A percentile compares a stretch with the other conserved stretches of the same genome.
phyloP scores from a whole-genome alignment of 2,888 invertebrate genomes.

The Spisula solida region DNA sequence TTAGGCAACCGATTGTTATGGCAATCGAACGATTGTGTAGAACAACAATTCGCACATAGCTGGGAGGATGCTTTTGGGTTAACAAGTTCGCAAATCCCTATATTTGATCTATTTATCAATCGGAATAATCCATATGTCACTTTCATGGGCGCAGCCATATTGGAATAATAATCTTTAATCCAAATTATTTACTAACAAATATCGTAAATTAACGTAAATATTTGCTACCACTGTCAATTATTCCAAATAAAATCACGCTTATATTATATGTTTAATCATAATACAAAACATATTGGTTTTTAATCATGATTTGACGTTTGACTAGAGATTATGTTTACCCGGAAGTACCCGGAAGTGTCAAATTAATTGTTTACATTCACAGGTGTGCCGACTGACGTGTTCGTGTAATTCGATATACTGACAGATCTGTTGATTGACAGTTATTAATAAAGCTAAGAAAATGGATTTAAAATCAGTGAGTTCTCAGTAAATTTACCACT shows the following conservation, averaged over 20 bases:
- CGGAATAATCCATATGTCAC: slow-evolving; percentile 17
- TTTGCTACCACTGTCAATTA: too few relatives aligned
- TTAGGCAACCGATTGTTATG: not conserved
- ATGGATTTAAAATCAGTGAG: slow-evolving; percentile 24
- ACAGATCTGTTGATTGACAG: not conserved
- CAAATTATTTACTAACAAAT: not conserved
- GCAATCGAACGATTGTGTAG: not conserved
- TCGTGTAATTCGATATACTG: slow-evolving; percentile 1
- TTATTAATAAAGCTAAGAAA: not conserved
- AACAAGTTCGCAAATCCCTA: not conserved
- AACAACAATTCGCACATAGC: slow-evolving; percentile 5
- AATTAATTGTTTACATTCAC: slow-evolving; percentile 31
- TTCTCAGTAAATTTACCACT: not conserved
- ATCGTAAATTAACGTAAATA: not conserved
- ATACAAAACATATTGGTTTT: too few relatives aligned
- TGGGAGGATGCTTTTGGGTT: not conserved
- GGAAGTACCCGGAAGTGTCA: slow-evolving; percentile 30
- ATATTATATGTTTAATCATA: too few relatives aligned
- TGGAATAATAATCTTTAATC: slow-evolving; percentile 35
- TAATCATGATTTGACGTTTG: not conserved
- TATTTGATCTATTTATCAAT: not conserved
- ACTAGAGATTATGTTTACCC: not conserved
- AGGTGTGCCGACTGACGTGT: slow-evolving; percentile 24
- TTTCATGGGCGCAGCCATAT: slow-evolving; percentile 69
- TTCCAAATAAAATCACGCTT: too few relatives aligned